These are phyloP conservation scores for Cardiocondyla obscurior DNA, from an alignment of 1,140 invertebrate species.

Conservation along the genomic window DNA sequence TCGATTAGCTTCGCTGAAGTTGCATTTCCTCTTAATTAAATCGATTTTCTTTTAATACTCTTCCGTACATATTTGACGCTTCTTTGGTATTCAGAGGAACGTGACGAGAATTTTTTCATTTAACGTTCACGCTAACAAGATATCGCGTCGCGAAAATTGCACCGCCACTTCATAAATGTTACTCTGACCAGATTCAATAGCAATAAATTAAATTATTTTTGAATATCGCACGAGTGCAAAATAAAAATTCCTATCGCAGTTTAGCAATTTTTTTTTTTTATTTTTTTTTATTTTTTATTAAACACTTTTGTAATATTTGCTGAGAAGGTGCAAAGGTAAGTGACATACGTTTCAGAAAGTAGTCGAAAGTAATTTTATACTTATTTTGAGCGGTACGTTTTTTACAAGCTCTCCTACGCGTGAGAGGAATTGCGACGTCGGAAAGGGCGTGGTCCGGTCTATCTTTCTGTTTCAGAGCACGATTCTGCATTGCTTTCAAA, in stretches of 20 bases:
- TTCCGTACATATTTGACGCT: background rate
- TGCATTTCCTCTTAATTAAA: conserved; percentile 10
- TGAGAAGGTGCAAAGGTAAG: background rate
- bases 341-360: background rate
- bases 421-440: conserved; percentile 12
- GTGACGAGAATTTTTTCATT: conserved; percentile 18
- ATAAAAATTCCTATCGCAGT: background rate
- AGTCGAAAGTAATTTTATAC: background rate
- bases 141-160: background rate
- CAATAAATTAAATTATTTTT: background rate
- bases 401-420: background rate
- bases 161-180: background rate
- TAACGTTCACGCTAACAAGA: background rate
- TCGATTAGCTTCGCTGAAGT: background rate
- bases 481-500: conserved; percentile 18
- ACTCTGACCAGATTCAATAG: background rate
- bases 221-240: background rate
- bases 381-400: background rate
- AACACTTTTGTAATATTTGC: background rate
- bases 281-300: no score
- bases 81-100: background rate
- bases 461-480: conserved; percentile 9
- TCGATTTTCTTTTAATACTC: conserved; percentile 17
- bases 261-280: background rate
- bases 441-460: conserved; percentile 45